phyloP scores from a whole-genome alignment of 1,140 invertebrate species.

The Drosophila guanche region DNA sequence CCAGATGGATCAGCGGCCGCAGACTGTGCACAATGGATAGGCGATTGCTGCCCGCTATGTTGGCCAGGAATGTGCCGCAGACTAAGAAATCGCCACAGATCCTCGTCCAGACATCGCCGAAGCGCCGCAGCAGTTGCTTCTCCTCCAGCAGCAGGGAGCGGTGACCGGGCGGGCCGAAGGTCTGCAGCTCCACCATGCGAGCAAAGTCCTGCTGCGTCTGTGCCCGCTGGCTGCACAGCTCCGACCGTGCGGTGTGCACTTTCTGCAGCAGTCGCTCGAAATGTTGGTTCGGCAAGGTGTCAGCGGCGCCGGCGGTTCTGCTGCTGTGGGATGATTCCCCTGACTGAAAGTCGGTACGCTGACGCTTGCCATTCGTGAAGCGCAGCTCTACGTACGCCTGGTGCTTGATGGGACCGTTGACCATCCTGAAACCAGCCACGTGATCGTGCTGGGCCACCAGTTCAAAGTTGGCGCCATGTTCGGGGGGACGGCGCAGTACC shows the following conservation, averaged over 20 bases:
- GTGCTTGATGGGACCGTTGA: conserved; percentile 39
- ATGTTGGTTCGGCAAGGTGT: background rate
- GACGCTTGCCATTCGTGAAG: conserved; percentile 46
- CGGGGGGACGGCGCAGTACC: conserved; percentile 46
- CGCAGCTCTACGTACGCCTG: conserved; percentile 60
- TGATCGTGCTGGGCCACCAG: conserved; percentile 38
- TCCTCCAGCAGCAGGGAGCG: conserved; percentile 62
- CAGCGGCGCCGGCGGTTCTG: background rate
- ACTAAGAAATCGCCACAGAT: conserved; percentile 49
- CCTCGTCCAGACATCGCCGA: conserved; percentile 66
- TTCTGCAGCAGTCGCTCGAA: conserved; percentile 49
- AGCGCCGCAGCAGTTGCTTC: conserved; percentile 57
- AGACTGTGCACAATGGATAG: conserved; percentile 38
- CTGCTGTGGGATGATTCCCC: conserved; percentile 1
- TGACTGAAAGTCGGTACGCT: conserved; percentile 53
- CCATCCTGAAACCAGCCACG: conserved; percentile 34
- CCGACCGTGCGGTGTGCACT: conserved; percentile 42
- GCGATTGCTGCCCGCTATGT: conserved; percentile 29
- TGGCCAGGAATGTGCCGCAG: conserved; percentile 48
- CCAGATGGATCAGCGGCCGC: conserved; percentile 39
- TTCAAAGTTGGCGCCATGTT: conserved; percentile 37
- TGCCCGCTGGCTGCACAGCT: conserved; percentile 38
- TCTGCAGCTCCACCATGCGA: conserved; percentile 20
- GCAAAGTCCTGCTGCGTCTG: conserved; percentile 56
- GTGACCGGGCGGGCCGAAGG: conserved; percentile 45